Percentiles rank a stretch among this genome's conserved stretches.
phyloP scores from a whole-genome alignment of 2,888 invertebrate species.

The Platynereis dumerilii region DNA sequence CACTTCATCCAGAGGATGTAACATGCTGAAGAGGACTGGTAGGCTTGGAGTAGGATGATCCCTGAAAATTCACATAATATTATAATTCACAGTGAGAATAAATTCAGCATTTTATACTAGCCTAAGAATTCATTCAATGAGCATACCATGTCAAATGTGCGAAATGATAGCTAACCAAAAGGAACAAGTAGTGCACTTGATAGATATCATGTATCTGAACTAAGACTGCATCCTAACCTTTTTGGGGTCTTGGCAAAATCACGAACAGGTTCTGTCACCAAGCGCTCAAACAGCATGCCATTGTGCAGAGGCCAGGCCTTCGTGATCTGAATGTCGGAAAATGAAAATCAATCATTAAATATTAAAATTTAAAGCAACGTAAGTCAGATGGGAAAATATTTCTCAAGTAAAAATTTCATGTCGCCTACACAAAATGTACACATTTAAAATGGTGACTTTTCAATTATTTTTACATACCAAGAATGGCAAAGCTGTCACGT shows the following conservation, averaged over 20 bases:
- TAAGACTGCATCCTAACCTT: conserved; percentile 11
- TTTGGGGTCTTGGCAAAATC: conserved; percentile 27
- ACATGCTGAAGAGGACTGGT: conserved; percentile 83
- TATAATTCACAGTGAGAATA: no score
- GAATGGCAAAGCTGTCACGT: conserved; percentile 72
- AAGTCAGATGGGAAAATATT: no score
- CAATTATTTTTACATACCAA: conserved; percentile 9
- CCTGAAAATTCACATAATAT: background rate
- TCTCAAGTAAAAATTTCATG: no score
- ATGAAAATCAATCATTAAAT: no score
- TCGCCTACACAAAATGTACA: no score
- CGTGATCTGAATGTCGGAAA: conserved; percentile 79
- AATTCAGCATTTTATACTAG: no score
- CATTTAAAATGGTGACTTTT: no score
- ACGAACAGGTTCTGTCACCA: conserved; percentile 37
- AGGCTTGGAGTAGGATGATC: conserved; percentile 58
- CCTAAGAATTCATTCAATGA: no score
- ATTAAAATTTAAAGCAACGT: no score
- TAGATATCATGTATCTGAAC: background rate
- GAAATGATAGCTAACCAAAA: background rate
- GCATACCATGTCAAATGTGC: no score
- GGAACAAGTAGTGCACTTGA: background rate
- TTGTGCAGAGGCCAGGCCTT: conserved; percentile 84
- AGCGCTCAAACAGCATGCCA: conserved; percentile 79
- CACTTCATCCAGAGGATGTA: conserved; percentile 90